These are phyloP conservation scores for Chelidonichthys spinosus DNA, from an alignment of 2,797 vertebrate genomes.

Conservation along the genomic window DNA sequence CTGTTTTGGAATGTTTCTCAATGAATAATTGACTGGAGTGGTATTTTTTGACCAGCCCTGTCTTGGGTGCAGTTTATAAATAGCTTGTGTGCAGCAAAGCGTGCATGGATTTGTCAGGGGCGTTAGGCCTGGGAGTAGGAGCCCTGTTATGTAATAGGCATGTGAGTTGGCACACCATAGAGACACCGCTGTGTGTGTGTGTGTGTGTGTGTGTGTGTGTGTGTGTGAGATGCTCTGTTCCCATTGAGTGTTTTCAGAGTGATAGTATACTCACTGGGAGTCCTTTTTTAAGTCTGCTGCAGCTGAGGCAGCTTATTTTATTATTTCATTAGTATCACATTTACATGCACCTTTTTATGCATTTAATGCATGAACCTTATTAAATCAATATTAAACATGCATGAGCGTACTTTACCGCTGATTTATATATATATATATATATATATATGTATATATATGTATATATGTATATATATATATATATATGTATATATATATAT, in stretches of 20 bases:
- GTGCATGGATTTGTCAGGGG: slow-evolving; percentile 76
- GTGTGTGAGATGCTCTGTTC: slow-evolving; percentile 61
- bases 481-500: too few relatives aligned
- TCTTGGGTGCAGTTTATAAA: slow-evolving; percentile 80
- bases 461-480: too few relatives aligned
- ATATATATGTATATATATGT: too few relatives aligned
- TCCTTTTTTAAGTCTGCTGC: slow-evolving; percentile 64
- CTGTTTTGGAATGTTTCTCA: slow-evolving; percentile 80
- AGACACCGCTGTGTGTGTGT: slow-evolving; percentile 76
- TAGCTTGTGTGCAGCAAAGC: slow-evolving; percentile 81
- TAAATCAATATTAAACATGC: too few relatives aligned
- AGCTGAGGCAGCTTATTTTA: slow-evolving; percentile 56
- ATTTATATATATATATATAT: too few relatives aligned
- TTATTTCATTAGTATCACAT: slow-evolving; percentile 29
- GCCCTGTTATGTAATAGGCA: slow-evolving; percentile 82
- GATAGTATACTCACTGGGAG: slow-evolving; percentile 66
- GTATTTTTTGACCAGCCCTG: slow-evolving; percentile 73
- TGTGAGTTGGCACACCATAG: slow-evolving; percentile 78
- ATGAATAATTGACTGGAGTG: slow-evolving; percentile 82
- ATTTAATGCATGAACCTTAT: slow-evolving; percentile 6
- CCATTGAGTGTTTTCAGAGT: slow-evolving; percentile 74
- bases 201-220: slow-evolving; percentile 56
- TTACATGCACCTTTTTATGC: slow-evolving; percentile 3
- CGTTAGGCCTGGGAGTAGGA: slow-evolving; percentile 74
- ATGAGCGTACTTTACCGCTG: too few relatives aligned